Conservation (phyloP, 2,113 vertebrate species). For the Kobus ellipsiprymnus region DNA sequence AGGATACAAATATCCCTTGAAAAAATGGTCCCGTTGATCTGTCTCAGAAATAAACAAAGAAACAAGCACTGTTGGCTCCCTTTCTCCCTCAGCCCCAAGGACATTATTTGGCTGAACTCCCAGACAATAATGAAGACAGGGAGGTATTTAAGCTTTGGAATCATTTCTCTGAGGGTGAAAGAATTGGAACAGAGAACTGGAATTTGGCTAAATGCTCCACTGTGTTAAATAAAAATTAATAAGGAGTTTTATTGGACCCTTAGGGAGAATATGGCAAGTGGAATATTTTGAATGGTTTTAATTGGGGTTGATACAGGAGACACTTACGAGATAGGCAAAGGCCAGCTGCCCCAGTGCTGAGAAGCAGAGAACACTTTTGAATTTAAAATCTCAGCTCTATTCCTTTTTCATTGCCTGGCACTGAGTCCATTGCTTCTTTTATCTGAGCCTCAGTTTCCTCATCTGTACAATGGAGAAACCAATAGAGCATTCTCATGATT, state of each 20-base stretch:
- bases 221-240: constrained; percentile 18
- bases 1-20: neutral
- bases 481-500: neutral
- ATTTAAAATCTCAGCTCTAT: neutral
- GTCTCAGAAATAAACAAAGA: neutral
- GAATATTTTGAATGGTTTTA: neutral
- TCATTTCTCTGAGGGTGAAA: constrained; percentile 3
- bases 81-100: neutral
- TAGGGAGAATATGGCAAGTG: neutral
- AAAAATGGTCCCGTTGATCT: neutral
- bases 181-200: neutral
- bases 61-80: neutral
- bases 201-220: neutral
- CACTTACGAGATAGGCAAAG: fast-evolving
- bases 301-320: neutral
- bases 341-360: neutral
- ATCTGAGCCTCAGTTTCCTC: neutral
- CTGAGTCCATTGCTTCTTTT: fast-evolving
- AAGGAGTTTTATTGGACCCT: neutral
- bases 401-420: fast-evolving
- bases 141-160: neutral
- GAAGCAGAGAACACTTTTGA: neutral
- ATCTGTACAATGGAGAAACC: neutral
- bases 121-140: neutral
- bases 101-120: neutral